Percentiles rank a stretch among this genome's conserved stretches.
phyloP scores from a whole-genome alignment of 2,888 invertebrate genomes.

The Drosophila setosimentum region DNA sequence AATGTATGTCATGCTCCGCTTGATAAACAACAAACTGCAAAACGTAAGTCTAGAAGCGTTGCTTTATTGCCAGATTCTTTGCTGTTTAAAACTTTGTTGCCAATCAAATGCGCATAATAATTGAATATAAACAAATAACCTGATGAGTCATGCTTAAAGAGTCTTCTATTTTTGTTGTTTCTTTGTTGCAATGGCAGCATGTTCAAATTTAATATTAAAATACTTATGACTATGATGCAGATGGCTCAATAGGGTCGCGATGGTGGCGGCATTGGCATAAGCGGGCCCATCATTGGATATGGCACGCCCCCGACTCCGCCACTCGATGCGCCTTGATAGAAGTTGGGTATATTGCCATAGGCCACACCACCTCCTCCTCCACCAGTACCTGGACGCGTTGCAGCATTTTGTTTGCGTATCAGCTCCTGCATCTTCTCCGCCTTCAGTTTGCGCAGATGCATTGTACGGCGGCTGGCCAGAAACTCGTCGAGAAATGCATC shows the following conservation, averaged over 20 bases:
- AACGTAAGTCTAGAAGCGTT: conserved; percentile 57
- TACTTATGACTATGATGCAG: background rate
- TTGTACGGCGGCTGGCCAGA: conserved; percentile 89
- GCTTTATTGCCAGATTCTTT: conserved; percentile 18
- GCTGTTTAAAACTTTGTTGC: background rate
- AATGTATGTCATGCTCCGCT: background rate
- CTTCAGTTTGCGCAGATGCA: conserved; percentile 95
- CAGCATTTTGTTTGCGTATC: conserved; percentile 83
- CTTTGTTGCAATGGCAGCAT: conserved; percentile 53
- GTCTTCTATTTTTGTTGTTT: background rate
- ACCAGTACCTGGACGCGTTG: conserved; percentile 66
- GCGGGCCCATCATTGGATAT: conserved; percentile 86
- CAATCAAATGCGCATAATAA: background rate
- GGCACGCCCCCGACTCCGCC: conserved; percentile 73
- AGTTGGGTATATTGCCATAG: conserved; percentile 69
- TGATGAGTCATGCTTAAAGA: conserved; percentile 45
- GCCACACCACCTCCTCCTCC: conserved; percentile 39
- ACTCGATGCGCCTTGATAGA: conserved; percentile 57
- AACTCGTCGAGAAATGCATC: conserved; percentile 96
- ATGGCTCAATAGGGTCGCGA: conserved; percentile 88
- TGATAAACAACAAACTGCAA: conserved; percentile 45
- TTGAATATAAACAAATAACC: conserved; percentile 36
- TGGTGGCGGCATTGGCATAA: conserved; percentile 95
- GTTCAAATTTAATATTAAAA: conserved; percentile 10
- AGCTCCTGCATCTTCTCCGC: conserved; percentile 96